A percentile compares a stretch with the other conserved stretches of the same genome.
These are phyloP conservation scores for Drosophila burlai DNA, from an alignment of 1,140 invertebrate genomes.

Conservation along the genomic window DNA sequence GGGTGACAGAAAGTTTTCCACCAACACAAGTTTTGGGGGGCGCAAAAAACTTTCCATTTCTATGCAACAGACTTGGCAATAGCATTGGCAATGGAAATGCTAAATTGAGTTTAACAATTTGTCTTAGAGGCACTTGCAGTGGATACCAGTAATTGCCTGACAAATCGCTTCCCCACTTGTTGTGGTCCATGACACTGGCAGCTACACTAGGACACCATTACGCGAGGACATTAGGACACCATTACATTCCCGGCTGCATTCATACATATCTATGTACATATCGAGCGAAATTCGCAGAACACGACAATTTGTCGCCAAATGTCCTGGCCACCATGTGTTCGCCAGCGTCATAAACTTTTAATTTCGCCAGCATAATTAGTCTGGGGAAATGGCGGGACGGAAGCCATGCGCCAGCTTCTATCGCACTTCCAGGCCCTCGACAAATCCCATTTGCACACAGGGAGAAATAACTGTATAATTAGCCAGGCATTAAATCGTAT, in stretches of 20 bases:
- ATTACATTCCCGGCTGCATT: neutral
- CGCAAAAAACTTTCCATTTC: slow-evolving; percentile 42
- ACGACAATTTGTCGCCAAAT: slow-evolving; percentile 50
- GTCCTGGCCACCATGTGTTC: slow-evolving; percentile 49
- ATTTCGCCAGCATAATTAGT: slow-evolving; percentile 52
- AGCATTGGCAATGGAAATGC: slow-evolving; percentile 37
- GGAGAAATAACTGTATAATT: neutral
- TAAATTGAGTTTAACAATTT: slow-evolving; percentile 59
- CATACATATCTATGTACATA: neutral
- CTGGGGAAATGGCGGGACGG: slow-evolving; percentile 44
- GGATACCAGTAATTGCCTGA: slow-evolving; percentile 53
- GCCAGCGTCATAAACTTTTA: slow-evolving; percentile 50
- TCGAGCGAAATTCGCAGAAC: slow-evolving; percentile 26
- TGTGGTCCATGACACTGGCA: slow-evolving; percentile 32
- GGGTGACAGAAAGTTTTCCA: slow-evolving; percentile 22
- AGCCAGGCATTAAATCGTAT: neutral
- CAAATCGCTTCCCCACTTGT: slow-evolving; percentile 42
- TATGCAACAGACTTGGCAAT: slow-evolving; percentile 39
- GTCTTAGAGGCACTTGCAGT: slow-evolving; percentile 52
- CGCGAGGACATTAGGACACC: neutral
- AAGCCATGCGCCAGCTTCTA: slow-evolving; percentile 41
- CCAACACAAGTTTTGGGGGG: slow-evolving; percentile 27
- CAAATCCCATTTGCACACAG: slow-evolving; percentile 9
- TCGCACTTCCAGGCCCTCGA: slow-evolving; percentile 10
- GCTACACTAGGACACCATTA: neutral